Base-by-base conservation (phyloP, 1,140 invertebrate species). In the Trigoniulus corallinus region DNA sequence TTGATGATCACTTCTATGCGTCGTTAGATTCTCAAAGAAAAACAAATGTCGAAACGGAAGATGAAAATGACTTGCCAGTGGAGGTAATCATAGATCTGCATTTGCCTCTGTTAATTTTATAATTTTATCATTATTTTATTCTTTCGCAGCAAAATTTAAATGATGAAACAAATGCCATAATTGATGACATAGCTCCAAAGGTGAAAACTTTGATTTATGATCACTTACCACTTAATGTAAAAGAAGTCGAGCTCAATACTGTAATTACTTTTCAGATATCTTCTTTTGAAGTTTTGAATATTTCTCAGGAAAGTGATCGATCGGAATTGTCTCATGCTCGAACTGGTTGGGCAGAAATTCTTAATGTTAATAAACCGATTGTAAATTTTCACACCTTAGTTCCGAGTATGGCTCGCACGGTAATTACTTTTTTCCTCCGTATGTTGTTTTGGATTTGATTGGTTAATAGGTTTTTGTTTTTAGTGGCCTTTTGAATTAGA, bases 401-500 rank as follows among this genome's bases (percentile, higher is more conserved):
- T 53, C 85, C 87, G 27, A 75, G 85, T 52, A 83, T 88, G 67
- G 91, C 91, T 1, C 78, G 82, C 57, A 77, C 72, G 58, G 68
- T 68, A 54, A 52, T 34, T 18, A 7, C 13, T 48, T 48, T 12
- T 22, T 2, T 48, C 12, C 24, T 42, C n/a, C 20, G 26, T 1
- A 25, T 20, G 37, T 47, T 27, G 22, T 2, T 47, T 13, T 40
- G 39, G 2, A 39, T 12, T 44, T 53, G 41, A n/a, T n/a, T n/a
- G n/a, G n/a, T n/a, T n/a, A n/a, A n/a, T n/a, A n/a, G n/a, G n/a
- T 55, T 22, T 49, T 15, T 58, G 43, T 37, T 50, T 62, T 13
- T 56, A 75, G 62, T 98, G 83, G 69, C 78, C 80, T 24, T 99
- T 98, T 72, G 88, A 95, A 64, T 72, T 98, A 57, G 96, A 99